Evolutionary conservation across 2,888 invertebrate genomes (phyloP), one percentile per base, ranked within the genome.

Genomic region (Lathronympha strigana): DNA sequence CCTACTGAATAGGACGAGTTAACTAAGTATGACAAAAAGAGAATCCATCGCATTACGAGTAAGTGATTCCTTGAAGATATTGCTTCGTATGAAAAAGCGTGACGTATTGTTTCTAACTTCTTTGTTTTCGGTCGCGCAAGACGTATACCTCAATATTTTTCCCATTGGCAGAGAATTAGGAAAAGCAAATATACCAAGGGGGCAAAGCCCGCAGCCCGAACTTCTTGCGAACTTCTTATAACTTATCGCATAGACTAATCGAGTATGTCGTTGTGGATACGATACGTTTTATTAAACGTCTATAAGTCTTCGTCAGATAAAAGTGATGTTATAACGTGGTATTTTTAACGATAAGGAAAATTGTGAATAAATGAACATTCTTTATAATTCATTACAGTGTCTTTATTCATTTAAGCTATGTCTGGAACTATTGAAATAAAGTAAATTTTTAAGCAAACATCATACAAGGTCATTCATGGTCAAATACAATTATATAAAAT

Each of bases 131-230:
- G 36, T 15, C 53, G 28, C 45, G 49, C 62, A 57, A 63, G 71
- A 75, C 74, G 74, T 73, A 71, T 68, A 75, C 67, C 73, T 79
- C 76, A 78, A 81, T 83, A 83, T 84, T 83, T 82, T 83, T 81
- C 80, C 76, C 75, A 78, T 72, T 70, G 75, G 76, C 72, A 62
- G 76, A 81, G 84, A 83, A 85, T 85, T 83, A 83, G 80, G 79
- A 76, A 72, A 80, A 80, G 76, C 80, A 85, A 84, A 84, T 81
- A 83, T 78, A 76, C 43, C 43, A 19, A 43, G 74, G 76, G 83
- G 81, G 80, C 67, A 76, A 70, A 40, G 33, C 71, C 49, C 61
- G 72, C 66, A 72, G 73, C 68, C 72, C 55, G 45, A 77, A 75
- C 73, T 73, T 68, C 62, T 69, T 60, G 68, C 70, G 69, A 82